phyloP scores from a whole-genome alignment of 2,888 invertebrate genomes.

The Bugula neritina region DNA sequence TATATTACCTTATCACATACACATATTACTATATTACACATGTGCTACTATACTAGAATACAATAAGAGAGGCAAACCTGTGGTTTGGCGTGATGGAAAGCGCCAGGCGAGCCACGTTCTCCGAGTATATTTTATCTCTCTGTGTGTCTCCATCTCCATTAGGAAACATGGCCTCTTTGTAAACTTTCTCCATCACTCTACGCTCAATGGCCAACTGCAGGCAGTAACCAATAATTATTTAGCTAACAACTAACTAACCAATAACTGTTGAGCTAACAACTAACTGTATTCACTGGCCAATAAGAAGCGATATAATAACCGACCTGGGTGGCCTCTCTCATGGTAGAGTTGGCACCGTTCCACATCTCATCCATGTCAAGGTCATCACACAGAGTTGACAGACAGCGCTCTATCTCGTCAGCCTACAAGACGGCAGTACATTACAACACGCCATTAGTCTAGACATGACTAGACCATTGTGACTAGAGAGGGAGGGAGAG shows the following conservation, averaged over 20 bases:
- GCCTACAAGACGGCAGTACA: conserved; percentile 55
- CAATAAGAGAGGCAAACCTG: not conserved
- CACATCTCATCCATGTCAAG: conserved; percentile 53
- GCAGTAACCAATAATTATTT: conserved; percentile 61
- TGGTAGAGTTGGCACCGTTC: conserved; percentile 38
- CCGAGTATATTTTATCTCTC: conserved; percentile 65
- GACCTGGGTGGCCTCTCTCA: conserved; percentile 13
- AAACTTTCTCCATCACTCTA: conserved; percentile 82
- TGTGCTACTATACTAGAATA: too few relatives aligned
- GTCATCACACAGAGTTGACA: conserved; percentile 56
- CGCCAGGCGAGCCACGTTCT: conserved; percentile 26
- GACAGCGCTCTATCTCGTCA: conserved; percentile 75
- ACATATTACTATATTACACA: too few relatives aligned
- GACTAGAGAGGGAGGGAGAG: too few relatives aligned
- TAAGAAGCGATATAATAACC: too few relatives aligned
- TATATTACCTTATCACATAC: too few relatives aligned
- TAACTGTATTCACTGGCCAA: too few relatives aligned
- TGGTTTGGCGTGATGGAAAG: conserved; percentile 22
- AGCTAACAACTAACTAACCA: too few relatives aligned
- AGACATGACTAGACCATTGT: too few relatives aligned
- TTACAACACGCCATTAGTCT: too few relatives aligned
- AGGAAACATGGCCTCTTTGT: conserved; percentile 87
- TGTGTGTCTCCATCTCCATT: conserved; percentile 92
- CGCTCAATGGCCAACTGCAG: conserved; percentile 80
- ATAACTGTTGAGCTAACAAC: too few relatives aligned